phyloP scores from a whole-genome alignment of 2,797 vertebrate genomes.

The Diplodus sargus region DNA sequence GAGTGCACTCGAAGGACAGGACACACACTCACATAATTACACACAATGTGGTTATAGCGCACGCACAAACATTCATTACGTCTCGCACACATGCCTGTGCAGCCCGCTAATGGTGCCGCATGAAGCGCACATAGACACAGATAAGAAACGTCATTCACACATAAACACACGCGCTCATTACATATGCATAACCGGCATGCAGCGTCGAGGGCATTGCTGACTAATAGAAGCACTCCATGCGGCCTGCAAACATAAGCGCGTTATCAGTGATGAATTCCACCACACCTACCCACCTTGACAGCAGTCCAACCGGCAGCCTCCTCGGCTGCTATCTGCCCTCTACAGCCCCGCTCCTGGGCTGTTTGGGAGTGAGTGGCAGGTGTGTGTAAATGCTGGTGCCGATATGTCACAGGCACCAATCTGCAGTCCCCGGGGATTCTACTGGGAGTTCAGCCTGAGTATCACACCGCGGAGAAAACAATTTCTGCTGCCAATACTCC shows the following conservation, averaged over 20 bases:
- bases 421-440: constrained; percentile 91
- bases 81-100: constrained; percentile 43
- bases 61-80: constrained; percentile 58
- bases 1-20: constrained; percentile 74
- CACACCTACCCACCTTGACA: constrained; percentile 80
- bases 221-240: constrained; percentile 76
- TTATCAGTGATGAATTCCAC: constrained; percentile 84
- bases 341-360: constrained; percentile 80
- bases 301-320: constrained; percentile 75
- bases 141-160: constrained; percentile 60
- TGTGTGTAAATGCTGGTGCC: constrained; percentile 85
- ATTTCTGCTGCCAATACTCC: constrained; percentile 99
- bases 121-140: constrained; percentile 47
- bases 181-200: constrained; percentile 66
- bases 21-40: constrained; percentile 65
- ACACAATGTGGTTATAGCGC: constrained; percentile 55
- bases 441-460: constrained; percentile 95
- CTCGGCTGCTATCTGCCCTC: constrained; percentile 81
- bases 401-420: constrained; percentile 92
- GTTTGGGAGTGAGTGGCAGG: constrained; percentile 81
- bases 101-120: constrained; percentile 37
- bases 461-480: constrained; percentile 97
- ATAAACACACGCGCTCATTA: constrained; percentile 57
- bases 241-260: constrained; percentile 73
- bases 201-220: constrained; percentile 70